Percentiles rank a stretch among this genome's conserved stretches.
Conservation (phyloP, 1,140 invertebrate species). For the Drosophila serrata region DNA sequence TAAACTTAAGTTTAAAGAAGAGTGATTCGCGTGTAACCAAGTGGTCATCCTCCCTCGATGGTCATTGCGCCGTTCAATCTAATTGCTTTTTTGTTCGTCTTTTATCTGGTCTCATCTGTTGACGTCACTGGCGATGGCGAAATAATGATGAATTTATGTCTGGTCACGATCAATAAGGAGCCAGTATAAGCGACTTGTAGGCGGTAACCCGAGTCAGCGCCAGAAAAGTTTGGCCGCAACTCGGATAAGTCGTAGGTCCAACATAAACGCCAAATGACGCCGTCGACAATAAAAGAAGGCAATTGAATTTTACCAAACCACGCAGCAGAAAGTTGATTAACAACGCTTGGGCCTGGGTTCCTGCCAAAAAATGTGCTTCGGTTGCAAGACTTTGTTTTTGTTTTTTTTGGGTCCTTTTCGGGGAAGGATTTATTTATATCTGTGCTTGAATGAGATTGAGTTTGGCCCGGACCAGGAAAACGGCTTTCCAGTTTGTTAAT, state of each 20-base stretch:
- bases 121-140: conserved; percentile 53
- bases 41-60: conserved; percentile 7
- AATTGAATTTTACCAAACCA: conserved; percentile 54
- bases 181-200: conserved; percentile 50
- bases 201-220: conserved; percentile 40
- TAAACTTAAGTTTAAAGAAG: not conserved
- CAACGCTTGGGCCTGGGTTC: conserved; percentile 4
- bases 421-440: conserved; percentile 44
- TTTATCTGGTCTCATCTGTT: conserved; percentile 55
- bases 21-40: not conserved
- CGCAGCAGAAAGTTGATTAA: conserved; percentile 58
- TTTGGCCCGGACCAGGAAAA: conserved; percentile 2
- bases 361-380: conserved; percentile 36
- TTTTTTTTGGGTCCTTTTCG: not conserved
- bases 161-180: conserved; percentile 69
- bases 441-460: conserved; percentile 27
- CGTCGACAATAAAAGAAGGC: conserved; percentile 48
- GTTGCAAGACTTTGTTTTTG: conserved; percentile 1
- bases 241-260: conserved; percentile 20
- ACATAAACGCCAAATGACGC: conserved; percentile 39
- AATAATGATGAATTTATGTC: conserved; percentile 78
- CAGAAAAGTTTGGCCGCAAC: conserved; percentile 35
- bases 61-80: conserved; percentile 33
- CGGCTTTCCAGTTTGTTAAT: conserved; percentile 40
- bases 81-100: conserved; percentile 37